These are phyloP conservation scores for Toxotes jaculatrix DNA, from an alignment of 2,113 vertebrate species.

Conservation along the genomic window DNA sequence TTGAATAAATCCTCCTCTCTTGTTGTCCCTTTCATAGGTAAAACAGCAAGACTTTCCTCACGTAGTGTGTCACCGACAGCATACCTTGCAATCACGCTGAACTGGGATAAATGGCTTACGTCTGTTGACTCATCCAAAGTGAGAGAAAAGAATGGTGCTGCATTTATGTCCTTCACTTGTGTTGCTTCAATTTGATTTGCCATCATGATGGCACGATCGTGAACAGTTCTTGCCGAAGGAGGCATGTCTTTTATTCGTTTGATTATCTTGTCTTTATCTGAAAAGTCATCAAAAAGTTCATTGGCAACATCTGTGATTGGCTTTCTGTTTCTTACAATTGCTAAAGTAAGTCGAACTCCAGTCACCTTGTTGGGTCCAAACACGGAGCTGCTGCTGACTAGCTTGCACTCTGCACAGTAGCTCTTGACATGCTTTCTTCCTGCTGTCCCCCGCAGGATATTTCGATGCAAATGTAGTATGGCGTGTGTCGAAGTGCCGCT, in stretches of 20 bases:
- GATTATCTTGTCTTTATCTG: conserved; percentile 24
- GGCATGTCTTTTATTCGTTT: too few species aligned
- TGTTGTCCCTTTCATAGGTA: conserved; percentile 65
- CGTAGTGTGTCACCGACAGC: conserved; percentile 45
- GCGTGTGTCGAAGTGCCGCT: conserved; percentile 52
- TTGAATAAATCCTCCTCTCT: conserved; percentile 70
- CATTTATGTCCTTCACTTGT: conserved; percentile 64
- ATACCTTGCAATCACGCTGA: conserved; percentile 50
- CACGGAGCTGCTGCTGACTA: conserved; percentile 24
- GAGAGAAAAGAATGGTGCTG: conserved; percentile 51
- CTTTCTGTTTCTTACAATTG: too few species aligned
- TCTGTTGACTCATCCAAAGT: conserved; percentile 64
- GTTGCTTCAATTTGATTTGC: conserved; percentile 30
- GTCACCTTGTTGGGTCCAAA: conserved; percentile 7
- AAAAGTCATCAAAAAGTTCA: conserved; percentile 64
- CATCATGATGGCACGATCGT: too few species aligned
- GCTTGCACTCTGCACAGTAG: conserved; percentile 28
- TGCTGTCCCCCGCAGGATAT: conserved; percentile 17
- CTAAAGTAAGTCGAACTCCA: conserved; percentile 38
- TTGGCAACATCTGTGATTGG: conserved; percentile 47
- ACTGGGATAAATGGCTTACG: conserved; percentile 41
- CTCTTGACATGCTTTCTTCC: too few species aligned
- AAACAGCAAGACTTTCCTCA: conserved; percentile 58
- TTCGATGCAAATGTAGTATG: conserved; percentile 47
- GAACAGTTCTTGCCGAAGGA: too few species aligned